phyloP scores from a whole-genome alignment of 2,113 vertebrate species.

The Notothenia rossii region DNA sequence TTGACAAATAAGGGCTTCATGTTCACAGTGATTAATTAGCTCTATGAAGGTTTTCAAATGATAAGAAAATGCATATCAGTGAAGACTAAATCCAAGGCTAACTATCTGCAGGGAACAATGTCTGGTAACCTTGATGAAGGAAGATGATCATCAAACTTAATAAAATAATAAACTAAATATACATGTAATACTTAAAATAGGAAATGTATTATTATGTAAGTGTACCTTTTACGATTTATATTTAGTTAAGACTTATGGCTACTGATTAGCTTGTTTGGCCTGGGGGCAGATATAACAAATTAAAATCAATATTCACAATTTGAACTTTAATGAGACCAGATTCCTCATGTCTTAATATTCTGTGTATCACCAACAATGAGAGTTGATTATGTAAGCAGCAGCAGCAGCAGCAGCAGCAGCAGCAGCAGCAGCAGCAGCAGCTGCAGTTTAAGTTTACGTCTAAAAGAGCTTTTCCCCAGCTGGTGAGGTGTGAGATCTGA shows the following conservation, averaged over 20 bases:
- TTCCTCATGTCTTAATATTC: conserved; percentile 17
- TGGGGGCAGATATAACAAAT: conserved; percentile 2
- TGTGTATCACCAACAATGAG: conserved; percentile 13
- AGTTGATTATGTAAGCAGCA: conserved; percentile 18
- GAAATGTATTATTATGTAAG: not conserved
- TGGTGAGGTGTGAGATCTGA: conserved; percentile 29
- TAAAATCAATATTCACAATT: conserved; percentile 36
- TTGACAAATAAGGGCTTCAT: not conserved
- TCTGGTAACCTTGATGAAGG: not conserved
- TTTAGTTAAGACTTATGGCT: conserved; percentile 13
- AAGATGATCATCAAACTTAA: conserved; percentile 8
- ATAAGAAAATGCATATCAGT: not conserved
- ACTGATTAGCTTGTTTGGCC: not conserved
- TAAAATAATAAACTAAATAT: no score
- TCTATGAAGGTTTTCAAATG: not conserved
- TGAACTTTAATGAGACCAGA: conserved; percentile 12
- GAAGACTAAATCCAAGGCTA: not conserved
- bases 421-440: conserved; percentile 34
- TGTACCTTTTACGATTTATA: not conserved
- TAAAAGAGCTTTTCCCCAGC: conserved; percentile 19
- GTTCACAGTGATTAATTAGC: not conserved
- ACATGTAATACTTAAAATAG: not conserved
- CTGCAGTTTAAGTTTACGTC: conserved; percentile 28
- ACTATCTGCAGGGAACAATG: not conserved
- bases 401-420: conserved; percentile 31